Percentiles rank a stretch among this genome's conserved stretches.
Conservation (phyloP, 2,888 invertebrate genomes). For the Mantis religiosa region DNA sequence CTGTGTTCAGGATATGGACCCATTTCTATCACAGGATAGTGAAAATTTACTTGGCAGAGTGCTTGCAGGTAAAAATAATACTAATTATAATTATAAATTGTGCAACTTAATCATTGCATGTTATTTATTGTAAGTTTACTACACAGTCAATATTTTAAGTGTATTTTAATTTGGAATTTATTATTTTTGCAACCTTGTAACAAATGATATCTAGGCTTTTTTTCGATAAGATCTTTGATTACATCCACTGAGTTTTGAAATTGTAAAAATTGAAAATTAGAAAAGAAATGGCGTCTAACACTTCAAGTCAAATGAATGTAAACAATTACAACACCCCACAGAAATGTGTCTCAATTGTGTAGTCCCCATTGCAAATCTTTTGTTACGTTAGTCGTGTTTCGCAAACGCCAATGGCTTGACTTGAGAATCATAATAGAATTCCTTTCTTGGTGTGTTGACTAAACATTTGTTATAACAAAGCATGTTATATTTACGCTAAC, state of each 20-base stretch:
- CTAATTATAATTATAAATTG: not conserved
- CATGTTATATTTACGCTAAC: not conserved
- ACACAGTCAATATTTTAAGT: not conserved
- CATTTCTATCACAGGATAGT: conserved; percentile 42
- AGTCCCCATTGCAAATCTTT: not conserved
- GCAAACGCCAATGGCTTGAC: not conserved
- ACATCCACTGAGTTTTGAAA: too few relatives aligned
- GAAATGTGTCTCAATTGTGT: not conserved
- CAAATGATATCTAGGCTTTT: too few relatives aligned
- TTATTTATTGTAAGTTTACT: not conserved
- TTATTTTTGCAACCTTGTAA: not conserved
- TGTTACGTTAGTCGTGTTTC: not conserved
- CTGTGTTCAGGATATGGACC: conserved; percentile 27
- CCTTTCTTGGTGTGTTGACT: not conserved
- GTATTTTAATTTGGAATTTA: not conserved
- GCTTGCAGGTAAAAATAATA: conserved; percentile 50
- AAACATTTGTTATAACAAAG: not conserved
- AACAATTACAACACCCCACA: not conserved
- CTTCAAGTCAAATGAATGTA: not conserved
- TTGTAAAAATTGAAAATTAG: too few relatives aligned
- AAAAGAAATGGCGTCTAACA: too few relatives aligned
- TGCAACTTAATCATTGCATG: not conserved
- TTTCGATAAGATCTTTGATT: too few relatives aligned
- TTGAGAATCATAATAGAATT: not conserved
- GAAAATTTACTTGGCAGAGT: conserved; percentile 56